Evolutionary conservation across 1,140 invertebrate genomes (phyloP).

Genomic region (Lordiphosa collinella): DNA sequence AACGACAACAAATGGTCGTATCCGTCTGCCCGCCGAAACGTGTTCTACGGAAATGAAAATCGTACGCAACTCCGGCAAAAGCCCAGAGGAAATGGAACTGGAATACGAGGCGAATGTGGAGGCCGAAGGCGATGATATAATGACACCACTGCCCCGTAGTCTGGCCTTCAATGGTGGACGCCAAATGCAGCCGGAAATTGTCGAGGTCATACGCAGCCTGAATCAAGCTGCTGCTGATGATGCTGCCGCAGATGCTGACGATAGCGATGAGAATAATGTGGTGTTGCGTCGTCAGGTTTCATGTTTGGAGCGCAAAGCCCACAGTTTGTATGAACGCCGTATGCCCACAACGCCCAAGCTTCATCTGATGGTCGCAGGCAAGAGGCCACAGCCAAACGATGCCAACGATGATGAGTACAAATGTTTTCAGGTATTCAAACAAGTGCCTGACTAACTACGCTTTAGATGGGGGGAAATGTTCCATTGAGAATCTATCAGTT

Average conservation of each 20-base stretch:
- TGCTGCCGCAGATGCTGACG: not conserved
- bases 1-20: constrained; percentile 24
- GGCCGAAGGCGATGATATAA: constrained; percentile 64
- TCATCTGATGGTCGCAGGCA: constrained; percentile 46
- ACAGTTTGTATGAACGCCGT: constrained; percentile 64
- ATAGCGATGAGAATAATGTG: constrained; percentile 38
- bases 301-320: constrained; percentile 42
- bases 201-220: constrained; percentile 68
- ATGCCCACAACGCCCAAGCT: constrained; percentile 65
- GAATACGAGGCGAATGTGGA: constrained; percentile 66
- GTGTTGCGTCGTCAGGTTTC: constrained; percentile 46
- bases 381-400: constrained; percentile 11
- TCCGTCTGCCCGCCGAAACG: constrained; percentile 11
- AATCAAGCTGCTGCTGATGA: constrained; percentile 19
- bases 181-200: constrained; percentile 64
- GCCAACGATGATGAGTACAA: constrained; percentile 48
- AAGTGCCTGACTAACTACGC: too few species aligned
- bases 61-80: constrained; percentile 44
- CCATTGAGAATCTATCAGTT: too few species aligned
- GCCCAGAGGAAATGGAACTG: constrained; percentile 71
- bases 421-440: constrained; percentile 48
- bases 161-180: constrained; percentile 41
- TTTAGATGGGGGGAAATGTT: too few species aligned
- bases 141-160: constrained; percentile 68
- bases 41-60: constrained; percentile 51